Evolutionary conservation across 2,888 invertebrate species (phyloP), one percentile per base, ranked within the genome.

Genomic region (Frankliniella intonsa): DNA sequence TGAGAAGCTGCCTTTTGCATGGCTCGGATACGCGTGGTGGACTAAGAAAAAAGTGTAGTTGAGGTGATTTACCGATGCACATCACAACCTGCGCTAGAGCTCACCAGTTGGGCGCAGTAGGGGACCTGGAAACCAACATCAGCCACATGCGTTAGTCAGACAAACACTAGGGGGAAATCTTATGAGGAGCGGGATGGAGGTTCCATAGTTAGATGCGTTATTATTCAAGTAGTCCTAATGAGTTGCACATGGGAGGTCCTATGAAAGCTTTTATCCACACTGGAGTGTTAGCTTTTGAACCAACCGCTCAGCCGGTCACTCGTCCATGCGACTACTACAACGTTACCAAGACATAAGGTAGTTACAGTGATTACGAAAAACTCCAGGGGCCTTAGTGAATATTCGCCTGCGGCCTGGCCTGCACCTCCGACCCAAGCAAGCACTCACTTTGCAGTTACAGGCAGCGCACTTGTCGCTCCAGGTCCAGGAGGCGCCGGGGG

Each of bases 61-160:
- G 69, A 69, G 69, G 69, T 69, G 69, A 69, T 69, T 92, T 95
- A 95, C 94, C 95, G 95, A 94, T 94, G 94, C 94, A 94, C 94
- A 79, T 82, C 38, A 94, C 94, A 94, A 94, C 94, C 94, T 94
- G 94, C 94, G 93, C 93, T 93, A 94, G 94, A 94, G 94, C 94
- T 95, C 94, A 95, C 94, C 94, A 94, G 93, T 93, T 94, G 94
- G 92, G 94, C 94, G 93, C 95, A 95, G 93, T 93, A 94, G 92
- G 94, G 94, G 93, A 94, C 94, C 95, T 95, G 94, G 90, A 89
- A 82, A 80, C 80, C 69, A 81, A 76, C 80, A 81, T 62, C 80
- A 49, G 81, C 80, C 80, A 81, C 80, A 76, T 76, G 76, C 69
- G 55, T 81, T 62, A 80, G 50, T 82, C 62, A 80, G 69, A 80